Percentiles rank a stretch among this genome's conserved stretches.
Conservation (phyloP, 2,113 vertebrate species). For the Gasterosteus nipponicus region DNA sequence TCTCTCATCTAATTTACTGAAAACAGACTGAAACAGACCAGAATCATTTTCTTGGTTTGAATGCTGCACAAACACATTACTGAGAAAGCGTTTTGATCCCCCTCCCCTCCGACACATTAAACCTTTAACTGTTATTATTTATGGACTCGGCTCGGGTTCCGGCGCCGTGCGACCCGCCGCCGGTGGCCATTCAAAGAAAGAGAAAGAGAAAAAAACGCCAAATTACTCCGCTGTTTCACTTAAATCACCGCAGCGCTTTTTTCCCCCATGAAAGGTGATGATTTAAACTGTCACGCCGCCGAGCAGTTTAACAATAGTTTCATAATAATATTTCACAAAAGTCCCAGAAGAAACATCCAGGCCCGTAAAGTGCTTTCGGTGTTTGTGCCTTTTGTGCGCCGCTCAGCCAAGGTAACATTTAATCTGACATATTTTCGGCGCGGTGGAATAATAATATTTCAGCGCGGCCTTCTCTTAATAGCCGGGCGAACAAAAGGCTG, state of each 20-base stretch:
- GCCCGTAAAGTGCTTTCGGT: conserved; percentile 57
- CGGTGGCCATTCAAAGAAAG: neutral
- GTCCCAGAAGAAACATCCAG: conserved; percentile 44
- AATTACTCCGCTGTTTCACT: conserved; percentile 35
- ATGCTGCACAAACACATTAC: too few relatives aligned
- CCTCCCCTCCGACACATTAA: conserved; percentile 6
- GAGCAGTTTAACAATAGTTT: conserved; percentile 70
- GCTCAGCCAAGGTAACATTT: conserved; percentile 73
- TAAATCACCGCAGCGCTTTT: conserved; percentile 40
- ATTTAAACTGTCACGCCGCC: conserved; percentile 69
- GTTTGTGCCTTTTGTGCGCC: conserved; percentile 68
- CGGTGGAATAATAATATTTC: conserved; percentile 75
- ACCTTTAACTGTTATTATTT: conserved; percentile 14
- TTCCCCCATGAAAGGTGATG: conserved; percentile 54
- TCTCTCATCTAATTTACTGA: too few relatives aligned
- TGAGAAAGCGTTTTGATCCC: too few relatives aligned
- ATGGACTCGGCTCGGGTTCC: conserved; percentile 4
- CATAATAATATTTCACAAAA: conserved; percentile 70
- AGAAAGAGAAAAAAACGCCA: neutral
- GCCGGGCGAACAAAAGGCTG: conserved; percentile 63
- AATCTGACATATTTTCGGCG: conserved; percentile 77
- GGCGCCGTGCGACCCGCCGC: conserved; percentile 20
- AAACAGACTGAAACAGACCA: too few relatives aligned
- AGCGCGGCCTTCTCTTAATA: conserved; percentile 60
- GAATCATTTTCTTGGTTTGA: too few relatives aligned